A percentile compares a stretch with the other conserved stretches of the same genome.
phyloP scores from a whole-genome alignment of 37 sponge, comb jelly and placozoan genomes.

The Dysidea cf. avara region DNA sequence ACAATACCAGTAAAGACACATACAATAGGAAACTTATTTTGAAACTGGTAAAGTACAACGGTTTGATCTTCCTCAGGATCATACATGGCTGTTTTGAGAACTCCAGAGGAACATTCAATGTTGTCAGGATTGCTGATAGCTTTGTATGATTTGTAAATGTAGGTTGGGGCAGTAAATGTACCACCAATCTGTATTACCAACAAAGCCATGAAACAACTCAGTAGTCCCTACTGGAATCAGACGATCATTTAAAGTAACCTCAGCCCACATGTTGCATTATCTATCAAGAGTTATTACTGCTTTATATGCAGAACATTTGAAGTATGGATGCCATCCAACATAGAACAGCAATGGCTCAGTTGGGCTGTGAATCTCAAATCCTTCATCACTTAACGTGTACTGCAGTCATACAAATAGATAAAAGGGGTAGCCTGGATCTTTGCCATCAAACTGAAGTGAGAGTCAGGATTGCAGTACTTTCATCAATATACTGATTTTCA shows the following conservation, averaged over 20 bases:
- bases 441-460: constrained; percentile 14
- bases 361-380: constrained; percentile 21
- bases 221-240: constrained; percentile 73
- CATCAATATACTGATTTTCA: background rate
- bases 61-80: constrained; percentile 49
- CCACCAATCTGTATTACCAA: constrained; percentile 66
- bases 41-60: constrained; percentile 59
- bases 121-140: background rate
- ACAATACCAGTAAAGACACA: constrained; percentile 64
- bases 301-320: constrained; percentile 42
- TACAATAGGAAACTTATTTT: constrained; percentile 56
- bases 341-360: constrained; percentile 56
- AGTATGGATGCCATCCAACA: constrained; percentile 84
- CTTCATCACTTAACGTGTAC: constrained; percentile 39
- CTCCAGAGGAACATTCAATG: background rate
- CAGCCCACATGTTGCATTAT: constrained; percentile 46
- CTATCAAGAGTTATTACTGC: constrained; percentile 49
- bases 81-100: constrained; percentile 26
- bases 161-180: constrained; percentile 32
- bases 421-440: constrained; percentile 70
- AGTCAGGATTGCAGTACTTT: constrained; percentile 10
- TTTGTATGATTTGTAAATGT: constrained; percentile 64
- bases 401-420: constrained; percentile 17
- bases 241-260: constrained; percentile 44
- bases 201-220: constrained; percentile 9